phyloP scores from a whole-genome alignment of 2,888 invertebrate species.

The Spicauda simplicius region DNA sequence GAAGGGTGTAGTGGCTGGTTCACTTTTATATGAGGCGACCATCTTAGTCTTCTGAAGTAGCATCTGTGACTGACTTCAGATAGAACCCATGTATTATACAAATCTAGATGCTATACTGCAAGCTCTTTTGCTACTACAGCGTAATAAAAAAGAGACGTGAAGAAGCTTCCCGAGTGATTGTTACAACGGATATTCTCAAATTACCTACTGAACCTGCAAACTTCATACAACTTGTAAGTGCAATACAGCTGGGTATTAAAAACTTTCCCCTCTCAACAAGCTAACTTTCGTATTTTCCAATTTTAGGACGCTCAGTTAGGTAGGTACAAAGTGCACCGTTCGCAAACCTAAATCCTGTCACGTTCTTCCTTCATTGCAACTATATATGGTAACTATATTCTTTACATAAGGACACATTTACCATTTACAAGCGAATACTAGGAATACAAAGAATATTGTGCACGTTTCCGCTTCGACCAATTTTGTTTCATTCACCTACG shows the following conservation, averaged over 20 bases:
- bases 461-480: constrained; percentile 1
- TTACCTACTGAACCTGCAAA: background rate
- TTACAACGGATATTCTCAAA: background rate
- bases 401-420: background rate
- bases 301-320: constrained; percentile 1
- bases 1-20: too few species aligned
- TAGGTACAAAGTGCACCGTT: background rate
- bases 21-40: too few species aligned
- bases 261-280: constrained; percentile 1
- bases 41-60: too few species aligned
- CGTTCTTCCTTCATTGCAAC: background rate
- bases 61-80: too few species aligned
- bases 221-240: background rate
- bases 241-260: background rate
- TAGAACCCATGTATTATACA: too few species aligned
- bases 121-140: too few species aligned
- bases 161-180: background rate
- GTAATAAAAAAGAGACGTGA: too few species aligned
- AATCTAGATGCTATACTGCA: too few species aligned
- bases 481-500: background rate
- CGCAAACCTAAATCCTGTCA: constrained; percentile 4
- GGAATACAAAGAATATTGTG: background rate
- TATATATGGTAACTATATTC: background rate
- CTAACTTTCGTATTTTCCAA: constrained; percentile 15
- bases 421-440: background rate